Evolutionary conservation across 1,140 invertebrate species (phyloP), one percentile per base, ranked within the genome.

Genomic region (Lasaia peninsularis): DNA sequence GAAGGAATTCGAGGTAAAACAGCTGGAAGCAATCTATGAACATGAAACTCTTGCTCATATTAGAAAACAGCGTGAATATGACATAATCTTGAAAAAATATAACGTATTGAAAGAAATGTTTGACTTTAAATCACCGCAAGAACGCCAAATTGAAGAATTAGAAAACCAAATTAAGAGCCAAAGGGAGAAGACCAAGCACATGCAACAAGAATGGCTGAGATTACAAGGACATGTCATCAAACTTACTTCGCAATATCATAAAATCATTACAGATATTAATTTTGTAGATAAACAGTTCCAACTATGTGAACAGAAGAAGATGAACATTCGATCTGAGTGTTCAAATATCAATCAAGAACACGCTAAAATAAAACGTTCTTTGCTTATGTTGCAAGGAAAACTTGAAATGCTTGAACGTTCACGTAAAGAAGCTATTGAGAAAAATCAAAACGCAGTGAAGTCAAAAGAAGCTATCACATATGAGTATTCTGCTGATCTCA

Each of bases 121-220:
- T 63, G 81, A 86, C 60, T 18, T 78, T 57, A 86, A 87, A 37
- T 81, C 84, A 0, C 86, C 88, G 0, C 79, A 88, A 73, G 83
- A 90, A 65, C 77, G 83, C 8, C 75, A 90, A 67, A 90, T 92
- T 0, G 88, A 89, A 10, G 82, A 91, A 58, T 67, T 94, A 51
- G 93, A 94, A 78, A 92, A 91, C 67, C 90, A 82, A 64, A 93
- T 95, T 58, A 89, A 90, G 20, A 78, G 91, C 6, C 69, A 89
- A 1, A 90, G 93, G 49, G 85, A 89, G 52, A 90, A 91, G 68
- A 93, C 92, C 24, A 90, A 93, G 63, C 81, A 90, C 51, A 81
- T 93, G 58, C 93, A 95, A 73, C 91, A 92, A 58, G 91, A 93
- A 75, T 96, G 95, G 95, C 77, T 96, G 50, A 90, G 94, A 35